Conservation (phyloP, 30 jellyfish, hydroid and myxozoan species). For the Nemopilema nomurai region DNA sequence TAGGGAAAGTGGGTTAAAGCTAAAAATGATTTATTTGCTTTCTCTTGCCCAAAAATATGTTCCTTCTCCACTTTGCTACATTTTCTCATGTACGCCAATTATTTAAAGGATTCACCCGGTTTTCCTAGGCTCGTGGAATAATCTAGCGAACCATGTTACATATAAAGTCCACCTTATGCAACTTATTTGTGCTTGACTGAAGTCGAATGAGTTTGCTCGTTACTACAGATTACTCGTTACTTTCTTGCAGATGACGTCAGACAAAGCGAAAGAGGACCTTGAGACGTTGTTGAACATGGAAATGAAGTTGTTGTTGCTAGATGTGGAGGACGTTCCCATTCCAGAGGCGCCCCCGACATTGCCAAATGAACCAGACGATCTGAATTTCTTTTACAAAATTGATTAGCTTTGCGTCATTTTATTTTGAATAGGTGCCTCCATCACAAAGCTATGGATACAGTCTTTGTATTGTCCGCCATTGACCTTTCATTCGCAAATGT, state of each 20-base stretch:
- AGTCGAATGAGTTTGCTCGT: too few relatives aligned
- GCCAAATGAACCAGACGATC: conserved; percentile 83
- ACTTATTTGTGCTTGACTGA: too few relatives aligned
- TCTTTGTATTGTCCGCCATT: neutral
- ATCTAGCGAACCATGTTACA: too few relatives aligned
- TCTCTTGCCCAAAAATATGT: too few relatives aligned
- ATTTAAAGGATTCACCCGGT: too few relatives aligned
- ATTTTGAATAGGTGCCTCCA: neutral
- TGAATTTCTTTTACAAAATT: conserved; percentile 72
- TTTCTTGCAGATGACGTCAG: conserved; percentile 80
- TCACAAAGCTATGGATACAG: neutral
- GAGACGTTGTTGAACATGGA: conserved; percentile 97
- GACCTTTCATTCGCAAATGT: neutral
- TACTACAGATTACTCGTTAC: neutral
- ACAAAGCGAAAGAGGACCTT: conserved; percentile 79
- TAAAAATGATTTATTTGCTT: too few relatives aligned
- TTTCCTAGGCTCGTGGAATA: too few relatives aligned
- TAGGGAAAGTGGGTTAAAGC: too few relatives aligned
- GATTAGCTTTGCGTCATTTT: conserved; percentile 3
- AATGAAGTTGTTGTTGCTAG: conserved; percentile 85
- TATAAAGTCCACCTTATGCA: too few relatives aligned
- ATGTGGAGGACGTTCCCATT: conserved; percentile 87
- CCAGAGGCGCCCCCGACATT: conserved; percentile 89
- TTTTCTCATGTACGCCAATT: too few relatives aligned
- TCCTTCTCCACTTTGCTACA: too few relatives aligned